Evolutionary conservation across 1,140 invertebrate species (phyloP).

Genomic region (Delia radicum): DNA sequence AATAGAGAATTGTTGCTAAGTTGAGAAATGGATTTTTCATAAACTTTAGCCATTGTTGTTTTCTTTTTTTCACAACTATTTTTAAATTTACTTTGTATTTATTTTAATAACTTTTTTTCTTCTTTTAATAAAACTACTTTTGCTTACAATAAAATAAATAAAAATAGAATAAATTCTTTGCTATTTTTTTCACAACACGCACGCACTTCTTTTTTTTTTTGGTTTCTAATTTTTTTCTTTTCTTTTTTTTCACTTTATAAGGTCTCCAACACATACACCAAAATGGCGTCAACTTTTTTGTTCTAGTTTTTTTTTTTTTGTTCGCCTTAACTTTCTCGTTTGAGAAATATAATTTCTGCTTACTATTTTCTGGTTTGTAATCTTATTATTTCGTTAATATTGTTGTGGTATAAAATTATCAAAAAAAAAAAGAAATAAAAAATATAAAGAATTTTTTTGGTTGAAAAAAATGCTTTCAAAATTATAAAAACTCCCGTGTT

Average conservation of each 20-base stretch:
- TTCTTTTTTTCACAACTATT: neutral
- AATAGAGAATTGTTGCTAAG: conserved; percentile 14
- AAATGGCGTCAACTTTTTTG: conserved; percentile 21
- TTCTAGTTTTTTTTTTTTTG: conserved; percentile 3
- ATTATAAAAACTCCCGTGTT: conserved; percentile 1
- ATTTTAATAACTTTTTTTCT: neutral
- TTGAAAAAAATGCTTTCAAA: neutral
- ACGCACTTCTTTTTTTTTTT: conserved; percentile 4
- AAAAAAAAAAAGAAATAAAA: neutral
- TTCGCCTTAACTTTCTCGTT: neutral
- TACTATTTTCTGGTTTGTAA: neutral
- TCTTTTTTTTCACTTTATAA: conserved; percentile 11
- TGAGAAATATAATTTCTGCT: neutral
- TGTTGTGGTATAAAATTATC: neutral
- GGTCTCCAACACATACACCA: conserved; percentile 1
- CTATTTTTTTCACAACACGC: conserved; percentile 1
- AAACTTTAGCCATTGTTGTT: conserved; percentile 12
- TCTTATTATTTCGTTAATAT: too few species aligned
- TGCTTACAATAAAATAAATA: too few species aligned
- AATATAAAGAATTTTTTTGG: conserved; percentile 1
- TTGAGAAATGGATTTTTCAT: conserved; percentile 22
- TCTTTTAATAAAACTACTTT: neutral
- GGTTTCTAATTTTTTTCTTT: neutral
- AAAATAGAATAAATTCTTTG: neutral
- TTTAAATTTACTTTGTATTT: neutral